These are phyloP conservation scores for Rhagium mordax DNA, from an alignment of 2,888 invertebrate genomes.

Conservation along the genomic window DNA sequence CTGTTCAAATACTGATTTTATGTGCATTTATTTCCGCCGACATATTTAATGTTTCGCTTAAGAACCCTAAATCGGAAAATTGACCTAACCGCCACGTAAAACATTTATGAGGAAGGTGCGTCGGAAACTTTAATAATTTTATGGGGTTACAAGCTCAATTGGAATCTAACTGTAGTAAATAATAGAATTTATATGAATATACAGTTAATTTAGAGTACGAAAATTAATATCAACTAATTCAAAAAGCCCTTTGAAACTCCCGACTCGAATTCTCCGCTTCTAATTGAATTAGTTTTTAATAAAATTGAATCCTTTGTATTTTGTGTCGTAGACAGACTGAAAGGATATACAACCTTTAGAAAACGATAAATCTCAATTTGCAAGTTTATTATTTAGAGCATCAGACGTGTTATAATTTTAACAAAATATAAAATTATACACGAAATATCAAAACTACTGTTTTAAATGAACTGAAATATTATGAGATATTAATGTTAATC, in stretches of 20 bases:
- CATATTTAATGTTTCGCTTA: constrained; percentile 53
- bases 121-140: not conserved
- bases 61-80: constrained; percentile 30
- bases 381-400: not conserved
- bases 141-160: not conserved
- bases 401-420: not conserved
- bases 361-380: not conserved
- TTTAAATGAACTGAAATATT: not conserved
- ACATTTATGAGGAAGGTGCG: constrained; percentile 17
- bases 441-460: not conserved
- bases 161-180: not conserved
- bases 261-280: not conserved
- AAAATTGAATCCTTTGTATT: not conserved
- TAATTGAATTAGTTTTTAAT: not conserved
- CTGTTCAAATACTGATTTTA: constrained; percentile 57
- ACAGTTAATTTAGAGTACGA: not conserved
- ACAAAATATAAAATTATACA: not conserved
- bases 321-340: not conserved
- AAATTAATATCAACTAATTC: not conserved
- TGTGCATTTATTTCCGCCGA: constrained; percentile 56
- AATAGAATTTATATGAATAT: not conserved
- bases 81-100: not conserved
- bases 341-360: not conserved
- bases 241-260: not conserved
- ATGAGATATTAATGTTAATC: no score